Conservation (phyloP, 2,797 vertebrate genomes). For the Choloepus didactylus region DNA sequence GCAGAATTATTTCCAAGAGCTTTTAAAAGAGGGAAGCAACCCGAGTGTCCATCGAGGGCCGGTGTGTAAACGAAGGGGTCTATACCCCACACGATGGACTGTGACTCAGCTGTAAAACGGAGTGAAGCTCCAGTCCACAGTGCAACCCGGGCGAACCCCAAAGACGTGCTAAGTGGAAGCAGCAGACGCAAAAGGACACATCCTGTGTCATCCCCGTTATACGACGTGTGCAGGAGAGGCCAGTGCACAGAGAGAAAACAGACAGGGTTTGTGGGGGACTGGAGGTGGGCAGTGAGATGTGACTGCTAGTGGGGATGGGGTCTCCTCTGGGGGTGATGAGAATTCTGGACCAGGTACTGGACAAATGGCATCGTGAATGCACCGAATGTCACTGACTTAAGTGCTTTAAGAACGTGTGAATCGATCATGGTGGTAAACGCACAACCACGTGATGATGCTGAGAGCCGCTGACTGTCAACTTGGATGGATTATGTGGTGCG, state of each 20-base stretch:
- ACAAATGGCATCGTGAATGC: not conserved
- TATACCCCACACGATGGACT: not conserved
- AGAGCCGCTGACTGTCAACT: no score
- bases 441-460: no score
- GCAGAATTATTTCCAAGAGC: no score
- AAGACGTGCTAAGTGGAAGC: not conserved
- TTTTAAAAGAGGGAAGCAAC: no score
- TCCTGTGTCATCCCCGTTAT: not conserved
- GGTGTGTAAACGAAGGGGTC: no score
- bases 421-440: no score
- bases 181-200: not conserved
- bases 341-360: not conserved
- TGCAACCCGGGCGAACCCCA: not conserved
- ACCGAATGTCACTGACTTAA: not conserved
- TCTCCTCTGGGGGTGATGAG: not conserved
- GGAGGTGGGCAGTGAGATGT: not conserved
- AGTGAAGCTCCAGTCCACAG: not conserved
- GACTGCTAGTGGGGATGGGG: not conserved
- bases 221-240: not conserved
- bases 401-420: not conserved
- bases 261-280: not conserved
- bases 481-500: no score
- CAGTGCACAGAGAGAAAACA: not conserved
- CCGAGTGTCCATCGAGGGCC: no score
- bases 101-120: not conserved